These are phyloP conservation scores for Andrena hattorfiana DNA, from an alignment of 2,888 invertebrate genomes.

Conservation along the genomic window DNA sequence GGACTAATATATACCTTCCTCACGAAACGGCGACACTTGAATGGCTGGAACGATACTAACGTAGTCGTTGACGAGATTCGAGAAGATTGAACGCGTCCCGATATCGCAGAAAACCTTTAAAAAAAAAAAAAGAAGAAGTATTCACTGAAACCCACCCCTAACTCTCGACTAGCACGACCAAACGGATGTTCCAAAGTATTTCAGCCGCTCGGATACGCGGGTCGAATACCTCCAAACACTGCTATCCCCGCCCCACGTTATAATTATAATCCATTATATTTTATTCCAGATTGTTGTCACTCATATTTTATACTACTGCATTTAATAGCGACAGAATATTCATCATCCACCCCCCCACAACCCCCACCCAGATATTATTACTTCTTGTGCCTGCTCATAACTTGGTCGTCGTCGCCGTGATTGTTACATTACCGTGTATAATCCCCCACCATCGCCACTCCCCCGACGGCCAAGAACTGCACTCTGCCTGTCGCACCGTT, in stretches of 20 bases:
- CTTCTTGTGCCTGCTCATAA: slow-evolving; percentile 74
- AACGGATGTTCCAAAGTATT: slow-evolving; percentile 37
- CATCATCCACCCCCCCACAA: slow-evolving; percentile 64
- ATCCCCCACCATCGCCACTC: slow-evolving; percentile 59
- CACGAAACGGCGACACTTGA: slow-evolving; percentile 51
- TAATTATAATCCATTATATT: slow-evolving; percentile 83
- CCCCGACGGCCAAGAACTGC: slow-evolving; percentile 75
- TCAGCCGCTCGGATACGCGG: slow-evolving; percentile 41
- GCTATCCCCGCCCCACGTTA: slow-evolving; percentile 72
- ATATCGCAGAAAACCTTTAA: background rate
- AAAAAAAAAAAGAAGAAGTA: background rate
- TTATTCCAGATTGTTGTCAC: slow-evolving; percentile 83
- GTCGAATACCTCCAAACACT: slow-evolving; percentile 44
- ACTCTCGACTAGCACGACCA: slow-evolving; percentile 31
- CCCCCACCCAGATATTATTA: slow-evolving; percentile 58
- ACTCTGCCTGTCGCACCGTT: slow-evolving; percentile 70
- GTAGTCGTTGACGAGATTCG: slow-evolving; percentile 65
- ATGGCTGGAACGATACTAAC: slow-evolving; percentile 59
- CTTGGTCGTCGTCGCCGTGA: slow-evolving; percentile 74
- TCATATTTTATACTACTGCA: slow-evolving; percentile 78
- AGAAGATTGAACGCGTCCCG: slow-evolving; percentile 37
- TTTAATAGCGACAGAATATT: slow-evolving; percentile 73
- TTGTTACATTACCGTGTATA: slow-evolving; percentile 70
- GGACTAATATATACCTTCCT: slow-evolving; percentile 55
- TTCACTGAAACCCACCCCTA: background rate